Evolutionary conservation across 1,140 invertebrate genomes (phyloP), one percentile per base, ranked within the genome.

Genomic region (Aphis gossypii): DNA sequence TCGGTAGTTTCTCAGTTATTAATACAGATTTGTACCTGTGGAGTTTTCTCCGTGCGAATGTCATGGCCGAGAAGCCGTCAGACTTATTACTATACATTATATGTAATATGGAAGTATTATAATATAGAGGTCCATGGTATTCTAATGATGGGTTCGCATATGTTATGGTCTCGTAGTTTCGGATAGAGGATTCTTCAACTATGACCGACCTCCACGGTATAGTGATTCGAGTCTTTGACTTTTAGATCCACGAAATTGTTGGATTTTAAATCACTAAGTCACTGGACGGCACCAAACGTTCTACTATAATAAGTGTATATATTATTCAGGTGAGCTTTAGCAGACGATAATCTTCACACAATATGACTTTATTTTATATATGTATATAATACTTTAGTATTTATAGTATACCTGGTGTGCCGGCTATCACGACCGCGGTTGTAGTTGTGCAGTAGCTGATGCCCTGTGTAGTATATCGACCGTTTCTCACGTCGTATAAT

Each of bases 221-320:
- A 68, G 60, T 76, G 60, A n/a, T n/a, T 76, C 60, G 25, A 60
- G 56, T 44, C 38, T 91, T 91, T 91, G 38, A 44, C 41, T 91
- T 91, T 18, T 30, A 5, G 14, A 76, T 76, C 30, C 30, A n/a
- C 14, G 30, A 35, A 30, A 76, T 76, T n/a, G 18, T 4, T n/a
- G 30, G 60, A 76, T 76, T 30, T 76, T 18, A n/a, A 11, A 30
- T n/a, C 30, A 5, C n/a, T 21, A 20, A n/a, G 30, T 4, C 30
- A 76, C 5, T 14, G 60, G 18, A 14, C 14, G 14, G 14, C 18
- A 76, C 3, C 11, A 4, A 68, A 68, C 30, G 4, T 60, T n/a
- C 5, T 20, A 76, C 6, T 76, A 18, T n/a, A 18, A 76, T 35
- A n/a, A 41, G 38, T 41, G 38, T n/a, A 60, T 8, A 23, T 84